These are phyloP conservation scores for Aurelia aurita complex sp. Pacific DNA, from an alignment of 30 jellyfish, hydroid and myxozoan species.

Conservation along the genomic window DNA sequence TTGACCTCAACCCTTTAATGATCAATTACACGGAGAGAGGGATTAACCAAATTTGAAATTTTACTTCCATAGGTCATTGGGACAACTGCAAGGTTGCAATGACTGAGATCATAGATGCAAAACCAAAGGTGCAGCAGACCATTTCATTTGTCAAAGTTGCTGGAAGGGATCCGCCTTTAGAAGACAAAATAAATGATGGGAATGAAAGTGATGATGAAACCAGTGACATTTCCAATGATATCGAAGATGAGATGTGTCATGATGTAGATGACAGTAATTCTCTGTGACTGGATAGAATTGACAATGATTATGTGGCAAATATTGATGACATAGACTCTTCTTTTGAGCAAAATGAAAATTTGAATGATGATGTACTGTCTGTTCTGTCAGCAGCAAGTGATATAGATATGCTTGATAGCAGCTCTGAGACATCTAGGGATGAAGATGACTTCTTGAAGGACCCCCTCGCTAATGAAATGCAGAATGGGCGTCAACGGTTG, in stretches of 20 bases:
- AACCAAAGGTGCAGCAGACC: too few relatives aligned
- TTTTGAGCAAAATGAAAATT: not conserved
- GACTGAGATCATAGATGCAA: too few relatives aligned
- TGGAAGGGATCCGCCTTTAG: too few relatives aligned
- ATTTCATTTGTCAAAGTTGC: too few relatives aligned
- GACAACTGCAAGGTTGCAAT: too few relatives aligned
- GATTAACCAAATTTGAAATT: too few relatives aligned
- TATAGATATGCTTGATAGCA: not conserved
- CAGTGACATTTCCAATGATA: not conserved
- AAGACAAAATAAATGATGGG: too few relatives aligned
- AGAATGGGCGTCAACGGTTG: not conserved
- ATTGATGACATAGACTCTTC: not conserved
- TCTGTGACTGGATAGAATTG: not conserved
- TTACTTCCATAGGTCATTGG: too few relatives aligned
- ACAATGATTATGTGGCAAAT: not conserved
- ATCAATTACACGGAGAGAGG: too few relatives aligned
- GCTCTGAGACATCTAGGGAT: not conserved
- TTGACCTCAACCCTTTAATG: too few relatives aligned
- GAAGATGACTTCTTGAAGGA: not conserved
- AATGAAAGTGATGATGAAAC: too few relatives aligned
- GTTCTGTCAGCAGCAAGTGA: not conserved
- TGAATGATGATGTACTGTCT: not conserved
- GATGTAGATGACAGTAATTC: not conserved
- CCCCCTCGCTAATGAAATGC: constrained; percentile 4
- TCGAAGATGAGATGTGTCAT: not conserved